Conservation (phyloP, 37 sponge, comb jelly and placozoan species). For the Tethya wilhelma region DNA sequence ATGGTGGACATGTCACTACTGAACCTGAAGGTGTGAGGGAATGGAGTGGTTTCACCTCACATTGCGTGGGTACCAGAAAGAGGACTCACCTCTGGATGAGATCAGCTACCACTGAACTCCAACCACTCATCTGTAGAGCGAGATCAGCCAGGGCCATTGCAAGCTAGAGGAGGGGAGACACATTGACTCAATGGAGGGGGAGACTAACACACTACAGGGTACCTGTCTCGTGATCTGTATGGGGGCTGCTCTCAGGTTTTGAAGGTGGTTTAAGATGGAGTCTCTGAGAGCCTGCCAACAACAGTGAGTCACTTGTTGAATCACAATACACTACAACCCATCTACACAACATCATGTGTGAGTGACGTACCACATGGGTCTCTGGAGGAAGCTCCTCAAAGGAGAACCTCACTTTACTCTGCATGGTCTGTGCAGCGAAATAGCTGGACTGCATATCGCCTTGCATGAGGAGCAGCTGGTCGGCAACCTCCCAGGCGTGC, state of each 20-base stretch:
- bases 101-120: conserved; percentile 74
- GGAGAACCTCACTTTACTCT: conserved; percentile 64
- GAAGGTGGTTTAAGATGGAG: conserved; percentile 73
- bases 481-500: conserved; percentile 87
- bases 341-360: background rate
- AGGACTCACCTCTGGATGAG: conserved; percentile 59
- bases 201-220: background rate
- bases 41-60: too few relatives aligned
- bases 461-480: conserved; percentile 72
- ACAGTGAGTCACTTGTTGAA: background rate
- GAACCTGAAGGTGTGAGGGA: too few relatives aligned
- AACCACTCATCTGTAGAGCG: conserved; percentile 84
- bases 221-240: conserved; percentile 62
- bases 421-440: conserved; percentile 96
- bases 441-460: conserved; percentile 64
- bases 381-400: conserved; percentile 78
- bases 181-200: background rate
- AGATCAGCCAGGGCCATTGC: conserved; percentile 90
- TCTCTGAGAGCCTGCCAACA: conserved; percentile 82
- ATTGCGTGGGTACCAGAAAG: background rate
- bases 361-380: conserved; percentile 54
- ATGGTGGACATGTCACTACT: conserved; percentile 41
- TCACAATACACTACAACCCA: background rate
- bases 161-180: conserved; percentile 50
- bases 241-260: conserved; percentile 35